Evolutionary conservation across 2,888 invertebrate genomes (phyloP).

Genomic region (Gastrophysa polygoni): DNA sequence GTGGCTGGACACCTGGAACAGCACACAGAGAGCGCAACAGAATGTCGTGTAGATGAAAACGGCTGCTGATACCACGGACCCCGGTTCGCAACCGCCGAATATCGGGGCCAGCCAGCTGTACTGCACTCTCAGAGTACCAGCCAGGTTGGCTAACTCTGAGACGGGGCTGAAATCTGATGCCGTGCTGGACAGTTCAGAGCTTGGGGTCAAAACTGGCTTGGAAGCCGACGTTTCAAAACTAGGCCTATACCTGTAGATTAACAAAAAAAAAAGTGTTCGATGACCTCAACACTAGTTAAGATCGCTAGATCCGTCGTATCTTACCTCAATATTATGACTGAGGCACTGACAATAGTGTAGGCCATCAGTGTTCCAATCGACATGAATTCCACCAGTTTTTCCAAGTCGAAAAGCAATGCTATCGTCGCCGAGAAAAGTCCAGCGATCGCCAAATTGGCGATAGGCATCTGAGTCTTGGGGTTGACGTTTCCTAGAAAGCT

Average conservation of each 20-base stretch:
- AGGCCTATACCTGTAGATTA: constrained; percentile 44
- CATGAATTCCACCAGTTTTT: constrained; percentile 92
- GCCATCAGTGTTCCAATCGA: constrained; percentile 88
- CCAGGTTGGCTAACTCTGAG: constrained; percentile 60
- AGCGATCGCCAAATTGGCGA: constrained; percentile 77
- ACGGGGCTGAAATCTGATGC: constrained; percentile 54
- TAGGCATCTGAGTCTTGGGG: constrained; percentile 80
- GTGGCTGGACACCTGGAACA: constrained; percentile 65
- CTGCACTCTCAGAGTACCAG: constrained; percentile 76
- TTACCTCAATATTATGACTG: constrained; percentile 76
- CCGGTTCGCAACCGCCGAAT: constrained; percentile 76
- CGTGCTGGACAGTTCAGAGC: constrained; percentile 54
- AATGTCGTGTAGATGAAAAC: constrained; percentile 72
- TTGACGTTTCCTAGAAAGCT: constrained; percentile 78
- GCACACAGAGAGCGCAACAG: constrained; percentile 72
- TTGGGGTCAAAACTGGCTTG: constrained; percentile 48
- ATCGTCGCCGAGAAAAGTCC: constrained; percentile 77
- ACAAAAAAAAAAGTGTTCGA: no score
- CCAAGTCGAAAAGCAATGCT: constrained; percentile 84
- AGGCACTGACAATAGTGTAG: constrained; percentile 90
- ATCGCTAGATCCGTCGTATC: no score
- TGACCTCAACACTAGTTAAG: no score
- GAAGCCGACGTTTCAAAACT: constrained; percentile 41
- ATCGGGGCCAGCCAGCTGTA: constrained; percentile 77
- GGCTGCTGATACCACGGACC: constrained; percentile 74